Conservation (phyloP, 2,113 vertebrate genomes). For the Heptranchias perlo region DNA sequence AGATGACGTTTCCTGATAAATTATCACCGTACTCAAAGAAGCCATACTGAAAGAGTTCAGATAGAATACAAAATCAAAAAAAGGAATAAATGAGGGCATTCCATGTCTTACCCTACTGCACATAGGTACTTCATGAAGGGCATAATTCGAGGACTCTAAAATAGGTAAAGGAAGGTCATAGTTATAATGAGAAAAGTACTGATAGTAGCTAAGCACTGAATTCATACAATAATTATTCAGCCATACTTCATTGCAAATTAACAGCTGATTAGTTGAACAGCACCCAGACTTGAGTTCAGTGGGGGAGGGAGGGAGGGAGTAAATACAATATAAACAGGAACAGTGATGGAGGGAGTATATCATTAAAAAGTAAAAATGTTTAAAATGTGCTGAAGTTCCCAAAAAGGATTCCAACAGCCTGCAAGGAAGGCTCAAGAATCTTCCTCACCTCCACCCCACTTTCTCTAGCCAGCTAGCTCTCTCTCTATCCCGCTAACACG, state of each 20-base stretch:
- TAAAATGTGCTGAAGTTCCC: too few relatives aligned
- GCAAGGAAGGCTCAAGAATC: too few relatives aligned
- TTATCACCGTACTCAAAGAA: neutral
- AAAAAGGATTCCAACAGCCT: too few relatives aligned
- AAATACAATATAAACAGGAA: neutral
- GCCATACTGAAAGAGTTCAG: neutral
- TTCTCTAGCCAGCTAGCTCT: too few relatives aligned
- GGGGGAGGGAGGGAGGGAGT: neutral
- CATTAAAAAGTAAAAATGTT: too few relatives aligned
- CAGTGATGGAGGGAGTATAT: neutral
- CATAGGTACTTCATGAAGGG: too few relatives aligned
- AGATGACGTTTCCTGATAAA: neutral
- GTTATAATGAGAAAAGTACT: neutral
- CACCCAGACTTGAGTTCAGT: neutral
- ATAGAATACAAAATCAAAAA: neutral
- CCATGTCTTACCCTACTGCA: neutral
- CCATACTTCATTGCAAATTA: neutral
- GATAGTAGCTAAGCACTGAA: neutral
- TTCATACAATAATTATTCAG: neutral
- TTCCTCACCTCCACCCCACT: too few relatives aligned
- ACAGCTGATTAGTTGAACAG: neutral
- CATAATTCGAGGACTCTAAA: conserved; percentile 17
- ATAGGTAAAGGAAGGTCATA: neutral
- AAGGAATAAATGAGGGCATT: neutral
- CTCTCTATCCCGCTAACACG: too few relatives aligned